phyloP scores from a whole-genome alignment of 2,797 vertebrate genomes.

The Rhabdomys pumilio region DNA sequence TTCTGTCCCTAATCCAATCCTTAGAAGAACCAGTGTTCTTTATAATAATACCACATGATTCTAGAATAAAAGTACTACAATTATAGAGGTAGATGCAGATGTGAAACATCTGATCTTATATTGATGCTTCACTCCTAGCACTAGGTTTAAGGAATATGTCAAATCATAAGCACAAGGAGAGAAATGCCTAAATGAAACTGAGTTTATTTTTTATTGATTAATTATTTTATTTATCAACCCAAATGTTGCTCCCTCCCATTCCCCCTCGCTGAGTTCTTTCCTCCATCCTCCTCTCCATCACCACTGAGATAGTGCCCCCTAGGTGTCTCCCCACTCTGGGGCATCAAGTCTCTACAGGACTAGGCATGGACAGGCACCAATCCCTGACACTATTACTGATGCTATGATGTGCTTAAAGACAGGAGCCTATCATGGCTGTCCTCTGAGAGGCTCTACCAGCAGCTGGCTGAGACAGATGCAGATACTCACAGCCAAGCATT shows the following conservation, averaged over 20 bases:
- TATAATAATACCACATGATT: not conserved
- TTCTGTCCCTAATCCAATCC: not conserved
- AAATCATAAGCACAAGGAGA: not conserved
- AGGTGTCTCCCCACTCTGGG: not conserved
- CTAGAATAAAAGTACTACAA: not conserved
- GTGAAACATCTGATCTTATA: not conserved
- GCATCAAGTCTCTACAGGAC: not conserved
- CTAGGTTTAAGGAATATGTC: not conserved
- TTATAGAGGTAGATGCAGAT: not conserved
- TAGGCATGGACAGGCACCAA: not conserved
- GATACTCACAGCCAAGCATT: not conserved
- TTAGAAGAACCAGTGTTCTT: not conserved
- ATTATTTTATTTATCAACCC: not conserved
- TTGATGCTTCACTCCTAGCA: not conserved
- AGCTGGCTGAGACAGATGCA: not conserved
- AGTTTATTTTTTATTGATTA: not conserved
- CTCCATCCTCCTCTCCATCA: not conserved
- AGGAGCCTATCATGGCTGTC: not conserved
- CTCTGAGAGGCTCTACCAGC: not conserved
- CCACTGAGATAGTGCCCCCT: not conserved
- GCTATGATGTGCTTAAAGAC: not conserved
- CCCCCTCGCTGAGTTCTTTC: too few relatives aligned
- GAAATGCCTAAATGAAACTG: not conserved
- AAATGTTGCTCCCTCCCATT: not conserved
- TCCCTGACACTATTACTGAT: not conserved